These are phyloP conservation scores for Coenonympha arcania DNA, from an alignment of 2,888 invertebrate species.

Conservation along the genomic window DNA sequence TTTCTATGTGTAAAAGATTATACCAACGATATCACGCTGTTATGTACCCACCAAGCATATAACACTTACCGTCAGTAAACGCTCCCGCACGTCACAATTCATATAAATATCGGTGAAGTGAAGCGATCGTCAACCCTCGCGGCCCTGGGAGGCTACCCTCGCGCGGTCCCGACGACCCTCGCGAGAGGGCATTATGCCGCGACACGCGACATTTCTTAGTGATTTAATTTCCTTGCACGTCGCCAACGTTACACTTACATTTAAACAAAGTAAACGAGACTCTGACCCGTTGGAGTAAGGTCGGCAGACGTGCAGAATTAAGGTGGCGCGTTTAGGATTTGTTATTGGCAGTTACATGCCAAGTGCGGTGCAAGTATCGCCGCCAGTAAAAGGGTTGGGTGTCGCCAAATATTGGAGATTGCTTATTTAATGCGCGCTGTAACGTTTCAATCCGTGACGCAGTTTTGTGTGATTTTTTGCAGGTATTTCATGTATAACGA, in stretches of 20 bases:
- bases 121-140: constrained; percentile 25
- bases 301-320: background rate
- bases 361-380: constrained; percentile 27
- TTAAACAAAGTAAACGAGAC: background rate
- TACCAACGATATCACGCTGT: no score
- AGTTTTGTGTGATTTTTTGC: no score
- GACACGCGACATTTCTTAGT: constrained; percentile 33
- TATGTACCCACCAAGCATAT: no score
- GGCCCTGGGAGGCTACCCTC: no score
- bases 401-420: constrained; percentile 23
- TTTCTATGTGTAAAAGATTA: no score
- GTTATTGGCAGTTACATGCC: constrained; percentile 30
- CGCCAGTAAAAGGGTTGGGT: constrained; percentile 21
- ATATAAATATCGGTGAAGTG: constrained; percentile 17
- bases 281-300: background rate
- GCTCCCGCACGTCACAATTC: no score
- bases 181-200: constrained; percentile 30
- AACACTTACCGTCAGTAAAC: no score
- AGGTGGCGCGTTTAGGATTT: constrained; percentile 24
- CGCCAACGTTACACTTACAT: constrained; percentile 11
- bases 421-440: constrained; percentile 22
- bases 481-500: no score
- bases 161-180: constrained; percentile 22
- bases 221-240: constrained; percentile 34
- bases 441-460: no score